These are phyloP conservation scores for Adelphocoris suturalis DNA, from an alignment of 2,888 invertebrate species.

Conservation along the genomic window DNA sequence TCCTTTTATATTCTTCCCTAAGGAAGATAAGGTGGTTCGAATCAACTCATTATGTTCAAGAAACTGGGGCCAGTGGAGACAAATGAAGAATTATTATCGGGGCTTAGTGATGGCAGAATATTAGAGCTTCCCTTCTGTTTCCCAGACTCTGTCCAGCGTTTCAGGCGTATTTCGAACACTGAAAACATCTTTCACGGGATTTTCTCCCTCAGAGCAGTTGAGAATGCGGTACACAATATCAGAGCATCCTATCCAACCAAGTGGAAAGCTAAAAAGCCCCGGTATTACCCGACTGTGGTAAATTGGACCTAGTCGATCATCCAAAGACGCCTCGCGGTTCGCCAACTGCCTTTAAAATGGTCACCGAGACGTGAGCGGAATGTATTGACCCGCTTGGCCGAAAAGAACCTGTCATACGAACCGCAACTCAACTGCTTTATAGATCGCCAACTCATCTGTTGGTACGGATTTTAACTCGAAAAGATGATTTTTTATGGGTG, in stretches of 20 bases:
- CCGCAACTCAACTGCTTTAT: no score
- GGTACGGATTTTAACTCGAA: no score
- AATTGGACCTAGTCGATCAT: slow-evolving; percentile 20
- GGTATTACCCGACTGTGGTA: background rate
- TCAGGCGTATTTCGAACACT: background rate
- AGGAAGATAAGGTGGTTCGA: background rate
- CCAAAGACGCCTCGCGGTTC: background rate
- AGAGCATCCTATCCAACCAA: background rate
- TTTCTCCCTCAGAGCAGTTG: background rate
- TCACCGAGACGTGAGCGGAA: background rate
- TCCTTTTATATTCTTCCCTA: background rate
- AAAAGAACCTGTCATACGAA: no score
- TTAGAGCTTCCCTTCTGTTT: background rate
- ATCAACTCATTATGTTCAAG: background rate
- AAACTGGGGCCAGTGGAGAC: background rate
- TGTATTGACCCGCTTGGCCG: background rate
- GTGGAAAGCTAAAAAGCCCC: background rate
- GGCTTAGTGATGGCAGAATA: background rate
- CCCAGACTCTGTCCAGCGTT: background rate
- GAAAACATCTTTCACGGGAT: background rate
- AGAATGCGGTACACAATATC: no score
- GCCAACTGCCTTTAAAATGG: slow-evolving; percentile 19
- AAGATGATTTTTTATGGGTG: no score
- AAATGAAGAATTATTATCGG: slow-evolving; percentile 4
- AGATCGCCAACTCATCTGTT: no score